Evolutionary conservation across 1,140 invertebrate species (phyloP).

Genomic region (Atopsyche davidsoni): DNA sequence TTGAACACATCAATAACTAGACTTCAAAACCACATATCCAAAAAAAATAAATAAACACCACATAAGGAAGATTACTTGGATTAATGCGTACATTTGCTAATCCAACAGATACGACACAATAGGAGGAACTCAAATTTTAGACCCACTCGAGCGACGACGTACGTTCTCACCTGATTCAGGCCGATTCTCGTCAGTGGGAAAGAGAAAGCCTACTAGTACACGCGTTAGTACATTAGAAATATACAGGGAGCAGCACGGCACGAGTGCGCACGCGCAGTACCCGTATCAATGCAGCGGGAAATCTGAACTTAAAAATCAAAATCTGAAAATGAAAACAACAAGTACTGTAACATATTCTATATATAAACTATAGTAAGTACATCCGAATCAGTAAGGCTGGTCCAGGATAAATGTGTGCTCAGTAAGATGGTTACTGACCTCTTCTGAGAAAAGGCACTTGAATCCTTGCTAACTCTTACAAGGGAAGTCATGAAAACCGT

Average conservation of each 20-base stretch:
- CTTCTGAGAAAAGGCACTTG: too few relatives aligned
- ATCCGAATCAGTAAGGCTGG: too few relatives aligned
- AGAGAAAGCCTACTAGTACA: slow-evolving; percentile 11
- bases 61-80: slow-evolving; percentile 21
- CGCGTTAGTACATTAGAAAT: slow-evolving; percentile 10
- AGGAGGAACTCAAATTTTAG: slow-evolving; percentile 12
- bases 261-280: slow-evolving; percentile 10
- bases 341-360: too few relatives aligned
- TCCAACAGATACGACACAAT: slow-evolving; percentile 14
- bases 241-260: slow-evolving; percentile 15
- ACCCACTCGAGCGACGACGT: slow-evolving; percentile 11
- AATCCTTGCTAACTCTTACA: too few relatives aligned
- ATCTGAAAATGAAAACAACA: too few relatives aligned
- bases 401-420: too few relatives aligned
- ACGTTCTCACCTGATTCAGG: slow-evolving; percentile 14
- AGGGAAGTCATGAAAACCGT: too few relatives aligned
- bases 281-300: slow-evolving; percentile 2
- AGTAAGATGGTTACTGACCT: too few relatives aligned
- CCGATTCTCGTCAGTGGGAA: background rate
- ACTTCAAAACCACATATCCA: slow-evolving; percentile 8
- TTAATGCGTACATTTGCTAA: slow-evolving; percentile 22
- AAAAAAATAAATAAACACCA: slow-evolving; percentile 14
- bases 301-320: slow-evolving; percentile 7
- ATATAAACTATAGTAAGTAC: too few relatives aligned
- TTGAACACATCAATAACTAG: slow-evolving; percentile 11